Percentiles rank a stretch among this genome's conserved stretches.
phyloP scores from a whole-genome alignment of 1,140 invertebrate species.

The Caenorhabditis briggsae region DNA sequence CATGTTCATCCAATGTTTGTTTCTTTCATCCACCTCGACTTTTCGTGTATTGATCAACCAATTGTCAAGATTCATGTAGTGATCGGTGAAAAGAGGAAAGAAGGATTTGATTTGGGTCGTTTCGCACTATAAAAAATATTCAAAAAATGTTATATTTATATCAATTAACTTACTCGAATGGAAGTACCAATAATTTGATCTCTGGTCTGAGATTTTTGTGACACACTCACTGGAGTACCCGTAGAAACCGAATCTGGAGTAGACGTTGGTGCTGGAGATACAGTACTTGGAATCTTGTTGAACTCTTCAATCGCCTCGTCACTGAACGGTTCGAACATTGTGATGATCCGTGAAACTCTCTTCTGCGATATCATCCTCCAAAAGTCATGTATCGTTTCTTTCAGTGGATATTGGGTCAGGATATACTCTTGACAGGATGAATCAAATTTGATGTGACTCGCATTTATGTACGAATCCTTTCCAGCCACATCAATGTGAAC shows the following conservation, averaged over 20 bases:
- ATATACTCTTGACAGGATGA: not conserved
- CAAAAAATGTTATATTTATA: not conserved
- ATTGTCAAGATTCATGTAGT: constrained; percentile 25
- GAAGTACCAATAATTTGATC: not conserved
- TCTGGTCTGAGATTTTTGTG: not conserved
- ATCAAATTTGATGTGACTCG: constrained; percentile 11
- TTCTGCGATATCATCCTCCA: constrained; percentile 20
- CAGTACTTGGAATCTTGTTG: not conserved
- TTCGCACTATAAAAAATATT: not conserved
- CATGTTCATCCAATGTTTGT: constrained; percentile 1
- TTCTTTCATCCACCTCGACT: not conserved
- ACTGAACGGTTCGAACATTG: constrained; percentile 21
- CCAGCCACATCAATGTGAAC: not conserved
- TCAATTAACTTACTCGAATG: not conserved
- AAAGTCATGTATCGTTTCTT: constrained; percentile 17
- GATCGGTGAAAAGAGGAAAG: constrained; percentile 11
- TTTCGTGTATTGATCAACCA: constrained; percentile 28
- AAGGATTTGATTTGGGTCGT: not conserved
- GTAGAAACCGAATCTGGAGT: too few species aligned
- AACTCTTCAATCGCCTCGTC: constrained; percentile 36
- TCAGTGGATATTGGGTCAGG: constrained; percentile 18
- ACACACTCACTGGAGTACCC: not conserved
- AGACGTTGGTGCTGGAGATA: not conserved
- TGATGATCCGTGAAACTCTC: constrained; percentile 15
- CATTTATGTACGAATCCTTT: constrained; percentile 6